Evolutionary conservation across 2,888 invertebrate genomes (phyloP).

Genomic region (Cosmorhoe ocellata): DNA sequence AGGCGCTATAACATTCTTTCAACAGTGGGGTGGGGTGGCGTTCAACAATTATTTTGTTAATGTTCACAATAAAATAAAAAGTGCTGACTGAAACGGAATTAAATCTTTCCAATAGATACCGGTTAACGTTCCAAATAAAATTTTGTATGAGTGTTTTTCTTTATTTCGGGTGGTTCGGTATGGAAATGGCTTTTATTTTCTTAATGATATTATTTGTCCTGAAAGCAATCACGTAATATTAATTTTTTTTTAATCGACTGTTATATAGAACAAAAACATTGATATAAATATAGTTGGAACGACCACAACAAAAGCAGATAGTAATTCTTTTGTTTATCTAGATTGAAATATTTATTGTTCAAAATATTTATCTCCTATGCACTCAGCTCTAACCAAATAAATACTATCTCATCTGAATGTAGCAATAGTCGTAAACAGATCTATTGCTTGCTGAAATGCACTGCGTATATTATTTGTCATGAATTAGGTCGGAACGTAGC

Average conservation of each 20-base stretch:
- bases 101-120: conserved; percentile 63
- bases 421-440: conserved; percentile 24
- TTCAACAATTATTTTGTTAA: conserved; percentile 59
- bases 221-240: too few relatives aligned
- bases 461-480: conserved; percentile 21
- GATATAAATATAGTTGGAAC: too few relatives aligned
- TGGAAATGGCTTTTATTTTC: conserved; percentile 21
- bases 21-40: conserved; percentile 31
- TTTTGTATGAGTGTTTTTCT: conserved; percentile 57
- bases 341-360: conserved; percentile 13
- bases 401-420: conserved; percentile 23
- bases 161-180: conserved; percentile 22
- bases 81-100: conserved; percentile 69
- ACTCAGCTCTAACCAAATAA: conserved; percentile 27
- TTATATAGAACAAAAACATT: too few relatives aligned
- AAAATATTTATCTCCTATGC: conserved; percentile 25
- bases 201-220: not conserved
- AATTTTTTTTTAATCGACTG: too few relatives aligned
- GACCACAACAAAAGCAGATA: too few relatives aligned
- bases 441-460: conserved; percentile 14
- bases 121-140: conserved; percentile 65
- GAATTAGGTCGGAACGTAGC: conserved; percentile 21
- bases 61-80: conserved; percentile 68
- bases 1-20: conserved; percentile 53
- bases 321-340: conserved; percentile 1